phyloP scores from a whole-genome alignment of 2,888 invertebrate genomes.

The Quadriops clusia region DNA sequence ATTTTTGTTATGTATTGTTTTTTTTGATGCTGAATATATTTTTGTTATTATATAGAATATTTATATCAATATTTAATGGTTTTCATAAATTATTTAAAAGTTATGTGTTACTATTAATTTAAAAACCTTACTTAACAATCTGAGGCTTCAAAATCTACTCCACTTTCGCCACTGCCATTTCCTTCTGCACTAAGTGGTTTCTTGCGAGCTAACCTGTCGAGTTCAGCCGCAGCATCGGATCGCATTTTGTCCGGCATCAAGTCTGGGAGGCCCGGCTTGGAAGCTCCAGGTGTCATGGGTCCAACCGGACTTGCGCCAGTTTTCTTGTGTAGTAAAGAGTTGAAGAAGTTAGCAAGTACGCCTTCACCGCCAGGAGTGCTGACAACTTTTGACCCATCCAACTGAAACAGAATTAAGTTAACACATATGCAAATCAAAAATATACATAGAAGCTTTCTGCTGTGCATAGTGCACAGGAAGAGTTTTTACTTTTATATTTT shows the following conservation, averaged over 20 bases:
- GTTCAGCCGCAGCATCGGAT: slow-evolving; percentile 84
- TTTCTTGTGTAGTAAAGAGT: slow-evolving; percentile 92
- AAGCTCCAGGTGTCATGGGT: slow-evolving; percentile 38
- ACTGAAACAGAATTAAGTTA: too few species aligned
- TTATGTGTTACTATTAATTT: too few species aligned
- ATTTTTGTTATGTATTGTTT: slow-evolving; percentile 8
- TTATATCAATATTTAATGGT: slow-evolving; percentile 5
- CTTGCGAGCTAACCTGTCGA: slow-evolving; percentile 74
- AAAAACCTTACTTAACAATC: slow-evolving; percentile 32
- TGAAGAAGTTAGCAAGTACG: slow-evolving; percentile 95
- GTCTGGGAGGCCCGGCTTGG: slow-evolving; percentile 27
- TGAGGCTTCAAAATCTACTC: slow-evolving; percentile 44
- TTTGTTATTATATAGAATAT: slow-evolving; percentile 7
- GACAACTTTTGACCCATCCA: slow-evolving; percentile 63
- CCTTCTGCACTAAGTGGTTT: slow-evolving; percentile 41
- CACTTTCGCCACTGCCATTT: too few species aligned
- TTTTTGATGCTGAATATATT: slow-evolving; percentile 6
- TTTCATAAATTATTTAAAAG: too few species aligned
- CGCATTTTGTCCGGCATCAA: slow-evolving; percentile 58
- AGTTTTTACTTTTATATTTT: too few species aligned
- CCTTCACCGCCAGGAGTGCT: slow-evolving; percentile 79
- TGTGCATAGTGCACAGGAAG: too few species aligned
- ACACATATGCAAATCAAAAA: slow-evolving; percentile 7
- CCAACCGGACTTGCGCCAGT: slow-evolving; percentile 55
- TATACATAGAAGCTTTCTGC: too few species aligned